These are phyloP conservation scores for Chrysolina oricalcia DNA, from an alignment of 2,888 invertebrate species.

Conservation along the genomic window DNA sequence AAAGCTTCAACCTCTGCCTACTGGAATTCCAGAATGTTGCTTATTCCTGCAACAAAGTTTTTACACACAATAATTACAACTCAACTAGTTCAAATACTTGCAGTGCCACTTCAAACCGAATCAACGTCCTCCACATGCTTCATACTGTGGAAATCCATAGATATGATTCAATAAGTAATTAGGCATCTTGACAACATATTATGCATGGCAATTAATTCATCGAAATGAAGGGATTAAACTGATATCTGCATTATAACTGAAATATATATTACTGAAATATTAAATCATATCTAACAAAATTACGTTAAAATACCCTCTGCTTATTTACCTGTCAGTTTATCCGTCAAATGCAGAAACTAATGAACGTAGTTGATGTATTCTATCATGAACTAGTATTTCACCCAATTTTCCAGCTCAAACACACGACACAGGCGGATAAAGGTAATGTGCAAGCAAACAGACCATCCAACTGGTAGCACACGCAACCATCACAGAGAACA, in stretches of 20 bases:
- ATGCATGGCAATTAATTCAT: no score
- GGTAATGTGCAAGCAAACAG: slow-evolving; percentile 27
- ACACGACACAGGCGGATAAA: slow-evolving; percentile 6
- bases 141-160: no score
- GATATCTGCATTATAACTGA: neutral
- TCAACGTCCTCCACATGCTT: no score
- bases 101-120: no score
- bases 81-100: no score
- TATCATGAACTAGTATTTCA: neutral
- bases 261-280: neutral
- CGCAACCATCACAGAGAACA: slow-evolving; percentile 4
- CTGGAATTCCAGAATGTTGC: no score
- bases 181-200: no score
- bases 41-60: no score
- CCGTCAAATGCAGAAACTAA: neutral
- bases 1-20: no score
- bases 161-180: no score
- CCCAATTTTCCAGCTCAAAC: neutral
- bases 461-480: slow-evolving; percentile 1
- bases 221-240: neutral
- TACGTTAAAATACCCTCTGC: neutral
- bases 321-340: neutral
- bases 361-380: neutral
- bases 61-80: no score
- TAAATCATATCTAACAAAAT: neutral